phyloP scores from a whole-genome alignment of 2,797 vertebrate genomes.

The Geotrypetes seraphini region DNA sequence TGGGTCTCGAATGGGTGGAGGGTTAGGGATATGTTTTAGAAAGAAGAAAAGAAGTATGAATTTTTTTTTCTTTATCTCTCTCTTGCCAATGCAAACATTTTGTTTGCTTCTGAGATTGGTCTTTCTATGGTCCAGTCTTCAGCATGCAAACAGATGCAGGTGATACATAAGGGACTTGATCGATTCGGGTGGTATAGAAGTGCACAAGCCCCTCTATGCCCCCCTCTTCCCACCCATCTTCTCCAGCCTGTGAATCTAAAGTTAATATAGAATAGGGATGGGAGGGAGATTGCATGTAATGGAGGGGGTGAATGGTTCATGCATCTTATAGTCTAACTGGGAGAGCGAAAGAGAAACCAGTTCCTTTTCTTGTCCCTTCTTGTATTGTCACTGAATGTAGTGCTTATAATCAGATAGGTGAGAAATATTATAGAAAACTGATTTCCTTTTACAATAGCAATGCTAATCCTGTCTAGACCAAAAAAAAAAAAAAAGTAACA shows the following conservation, averaged over 20 bases:
- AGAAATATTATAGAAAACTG: slow-evolving; percentile 39
- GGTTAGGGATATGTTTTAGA: slow-evolving; percentile 63
- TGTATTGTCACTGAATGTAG: slow-evolving; percentile 66
- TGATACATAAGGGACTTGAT: slow-evolving; percentile 20
- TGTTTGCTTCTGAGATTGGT: slow-evolving; percentile 63
- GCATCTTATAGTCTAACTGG: slow-evolving; percentile 29
- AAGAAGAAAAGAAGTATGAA: slow-evolving; percentile 48
- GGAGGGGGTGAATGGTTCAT: slow-evolving; percentile 6
- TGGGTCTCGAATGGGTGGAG: slow-evolving; percentile 34
- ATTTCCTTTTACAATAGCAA: slow-evolving; percentile 57
- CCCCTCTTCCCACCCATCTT: slow-evolving; percentile 17
- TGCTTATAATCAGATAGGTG: slow-evolving; percentile 66
- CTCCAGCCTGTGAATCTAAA: neutral
- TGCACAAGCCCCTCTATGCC: slow-evolving; percentile 7
- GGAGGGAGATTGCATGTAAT: slow-evolving; percentile 5
- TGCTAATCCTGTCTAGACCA: slow-evolving; percentile 68
- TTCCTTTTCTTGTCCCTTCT: slow-evolving; percentile 51
- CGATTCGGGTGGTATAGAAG: slow-evolving; percentile 28
- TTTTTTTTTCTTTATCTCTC: slow-evolving; percentile 63
- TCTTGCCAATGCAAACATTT: slow-evolving; percentile 92
- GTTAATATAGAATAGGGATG: slow-evolving; percentile 10
- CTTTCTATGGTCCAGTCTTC: slow-evolving; percentile 48
- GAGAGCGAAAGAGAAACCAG: slow-evolving; percentile 33
- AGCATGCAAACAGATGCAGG: slow-evolving; percentile 25
- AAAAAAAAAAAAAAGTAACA: slow-evolving; percentile 53